Evolutionary conservation across 2,888 invertebrate species (phyloP).

Genomic region (Clanis bilineata): DNA sequence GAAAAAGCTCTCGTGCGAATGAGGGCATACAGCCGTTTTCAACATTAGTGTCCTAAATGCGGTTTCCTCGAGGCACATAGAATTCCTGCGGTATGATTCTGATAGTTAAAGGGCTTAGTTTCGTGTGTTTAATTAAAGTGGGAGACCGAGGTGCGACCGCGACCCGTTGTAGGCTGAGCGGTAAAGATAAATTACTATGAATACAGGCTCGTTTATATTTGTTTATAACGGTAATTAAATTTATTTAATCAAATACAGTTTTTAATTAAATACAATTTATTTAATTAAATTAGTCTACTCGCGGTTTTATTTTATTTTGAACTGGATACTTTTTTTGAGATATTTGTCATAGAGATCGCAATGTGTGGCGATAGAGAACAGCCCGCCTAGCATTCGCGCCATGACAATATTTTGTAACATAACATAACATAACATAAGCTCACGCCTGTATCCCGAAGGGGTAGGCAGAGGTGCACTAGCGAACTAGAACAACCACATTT

Average conservation of each 20-base stretch:
- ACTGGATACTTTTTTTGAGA: too few species aligned
- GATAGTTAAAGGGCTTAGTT: constrained; percentile 26
- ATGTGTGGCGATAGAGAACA: too few species aligned
- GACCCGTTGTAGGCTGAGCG: constrained; percentile 18
- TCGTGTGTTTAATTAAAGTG: constrained; percentile 37
- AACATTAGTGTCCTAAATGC: neutral
- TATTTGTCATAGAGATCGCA: too few species aligned
- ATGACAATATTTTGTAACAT: too few species aligned
- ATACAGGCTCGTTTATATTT: constrained; percentile 4
- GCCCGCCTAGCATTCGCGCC: too few species aligned
- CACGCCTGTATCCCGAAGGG: too few species aligned
- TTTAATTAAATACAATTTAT: neutral
- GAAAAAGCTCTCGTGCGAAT: too few species aligned
- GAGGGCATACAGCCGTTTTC: too few species aligned
- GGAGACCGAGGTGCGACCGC: constrained; percentile 30
- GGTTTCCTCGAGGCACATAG: neutral
- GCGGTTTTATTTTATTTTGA: neutral
- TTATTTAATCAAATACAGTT: constrained; percentile 1
- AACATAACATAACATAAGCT: too few species aligned
- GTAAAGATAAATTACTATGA: constrained; percentile 18
- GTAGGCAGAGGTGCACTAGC: too few species aligned
- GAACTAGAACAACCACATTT: too few species aligned
- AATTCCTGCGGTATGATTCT: constrained; percentile 25
- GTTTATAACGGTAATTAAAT: neutral
- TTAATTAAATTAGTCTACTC: too few species aligned